Evolutionary conservation across 2,888 invertebrate species (phyloP), one percentile per base, ranked within the genome.

Genomic region (Brachylomia viminalis): DNA sequence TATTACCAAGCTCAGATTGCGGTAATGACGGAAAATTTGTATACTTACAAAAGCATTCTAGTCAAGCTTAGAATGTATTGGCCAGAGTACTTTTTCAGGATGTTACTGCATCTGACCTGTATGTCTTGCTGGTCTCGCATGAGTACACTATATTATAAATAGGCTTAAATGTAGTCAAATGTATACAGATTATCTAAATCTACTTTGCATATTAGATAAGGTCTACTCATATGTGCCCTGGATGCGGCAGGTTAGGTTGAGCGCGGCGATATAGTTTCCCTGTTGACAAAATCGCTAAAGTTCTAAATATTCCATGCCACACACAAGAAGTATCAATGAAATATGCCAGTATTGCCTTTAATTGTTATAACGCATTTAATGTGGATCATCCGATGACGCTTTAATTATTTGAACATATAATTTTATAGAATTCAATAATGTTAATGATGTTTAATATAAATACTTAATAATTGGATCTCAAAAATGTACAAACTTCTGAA

Each of bases 391-490:
- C 86, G 88, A 88, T 83, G 85, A 88, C 84, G 86, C 79, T 87
- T 85, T 84, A 81, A 86, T 83, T 80, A 77, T 72, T 76, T 90
- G 86, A 89, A 80, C 72, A 87, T 87, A 86, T 89, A 91, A 90
- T 86, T 88, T 89, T 84, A 90, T 90, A 86, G 80, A 92, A 90
- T 92, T 89, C 90, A 92, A 91, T 91, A 87, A 82, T 87, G 62
- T 75, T 82, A 80, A 75, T 84, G 54, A 80, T 82, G 66, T 68
- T n/a, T 81, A 68, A 80, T 86, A 8, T 90, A 84, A 90, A 91
- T 90, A n/a, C n/a, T n/a, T n/a, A 87, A 80, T 85, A 89, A 93
- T 93, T 92, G 91, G 95, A 95, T 95, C 95, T 95, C 95, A 93
- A 89, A 83, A 88, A 90, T 92, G 92, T 94, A 94, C 93, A 93